A percentile compares a stretch with the other conserved stretches of the same genome.
These are phyloP conservation scores for Lasioglossum baleicum DNA, from an alignment of 1,140 invertebrate species.

Conservation along the genomic window DNA sequence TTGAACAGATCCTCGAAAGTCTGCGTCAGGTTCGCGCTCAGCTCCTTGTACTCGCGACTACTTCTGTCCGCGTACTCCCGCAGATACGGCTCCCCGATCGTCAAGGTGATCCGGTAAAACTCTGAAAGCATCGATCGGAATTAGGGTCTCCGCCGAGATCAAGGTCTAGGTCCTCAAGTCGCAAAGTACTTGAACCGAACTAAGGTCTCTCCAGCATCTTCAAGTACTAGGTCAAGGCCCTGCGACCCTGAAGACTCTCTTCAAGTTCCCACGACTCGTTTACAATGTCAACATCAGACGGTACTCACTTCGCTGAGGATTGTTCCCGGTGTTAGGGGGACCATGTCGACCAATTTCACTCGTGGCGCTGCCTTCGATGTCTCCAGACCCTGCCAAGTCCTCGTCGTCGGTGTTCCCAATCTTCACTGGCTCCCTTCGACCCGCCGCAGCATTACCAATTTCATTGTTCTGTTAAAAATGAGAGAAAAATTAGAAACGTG, in stretches of 20 bases:
- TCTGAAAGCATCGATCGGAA: conserved; percentile 50
- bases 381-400: conserved; percentile 68
- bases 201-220: no score
- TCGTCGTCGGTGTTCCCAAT: conserved; percentile 68
- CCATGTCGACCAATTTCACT: no score
- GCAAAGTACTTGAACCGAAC: no score
- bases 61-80: conserved; percentile 67
- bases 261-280: no score
- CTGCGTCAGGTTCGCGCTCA: conserved; percentile 69
- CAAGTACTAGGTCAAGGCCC: no score
- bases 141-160: background rate
- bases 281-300: no score
- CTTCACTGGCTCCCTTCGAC: conserved; percentile 20
- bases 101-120: conserved; percentile 72
- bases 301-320: conserved; percentile 53
- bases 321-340: background rate
- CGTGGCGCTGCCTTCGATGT: conserved; percentile 67
- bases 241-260: no score
- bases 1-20: conserved; percentile 68
- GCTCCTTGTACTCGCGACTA: conserved; percentile 67
- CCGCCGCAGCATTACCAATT: conserved; percentile 50
- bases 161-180: no score
- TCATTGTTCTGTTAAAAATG: conserved; percentile 34
- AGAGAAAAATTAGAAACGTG: no score
- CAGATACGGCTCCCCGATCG: conserved; percentile 72